Evolutionary conservation across 2,113 vertebrate genomes (phyloP).

Genomic region (Anolis sagrei): DNA sequence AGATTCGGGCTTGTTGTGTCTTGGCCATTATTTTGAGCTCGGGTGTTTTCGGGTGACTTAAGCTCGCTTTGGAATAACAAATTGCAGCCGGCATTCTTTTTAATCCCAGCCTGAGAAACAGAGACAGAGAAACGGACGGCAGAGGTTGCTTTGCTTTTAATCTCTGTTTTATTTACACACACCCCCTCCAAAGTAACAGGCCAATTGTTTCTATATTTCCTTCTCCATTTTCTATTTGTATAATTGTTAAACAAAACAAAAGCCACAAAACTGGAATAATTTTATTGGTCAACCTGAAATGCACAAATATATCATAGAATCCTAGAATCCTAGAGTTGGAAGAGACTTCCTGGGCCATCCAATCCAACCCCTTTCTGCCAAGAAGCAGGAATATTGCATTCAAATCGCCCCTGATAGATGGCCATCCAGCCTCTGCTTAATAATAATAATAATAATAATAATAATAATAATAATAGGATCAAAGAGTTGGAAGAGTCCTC

Average conservation of each 20-base stretch:
- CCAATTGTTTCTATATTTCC: slow-evolving; percentile 40
- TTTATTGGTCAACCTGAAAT: too few relatives aligned
- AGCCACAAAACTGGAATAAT: too few relatives aligned
- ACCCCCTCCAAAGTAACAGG: not conserved
- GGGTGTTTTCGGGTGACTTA: slow-evolving; percentile 38
- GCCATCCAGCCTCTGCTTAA: too few relatives aligned
- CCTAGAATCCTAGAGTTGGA: slow-evolving; percentile 17
- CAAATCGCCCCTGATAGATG: too few relatives aligned
- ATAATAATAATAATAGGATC: too few relatives aligned
- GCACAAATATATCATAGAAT: too few relatives aligned
- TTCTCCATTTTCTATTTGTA: slow-evolving; percentile 54
- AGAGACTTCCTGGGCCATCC: too few relatives aligned
- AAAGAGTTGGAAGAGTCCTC: too few relatives aligned
- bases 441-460: too few relatives aligned
- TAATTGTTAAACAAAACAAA: too few relatives aligned
- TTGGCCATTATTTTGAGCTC: slow-evolving; percentile 43
- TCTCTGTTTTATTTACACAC: slow-evolving; percentile 38
- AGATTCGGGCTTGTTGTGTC: slow-evolving; percentile 56
- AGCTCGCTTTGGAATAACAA: slow-evolving; percentile 18
- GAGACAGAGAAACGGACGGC: slow-evolving; percentile 17
- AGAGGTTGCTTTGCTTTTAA: slow-evolving; percentile 54
- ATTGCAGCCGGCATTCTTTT: slow-evolving; percentile 32
- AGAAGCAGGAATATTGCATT: too few relatives aligned
- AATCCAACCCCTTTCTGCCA: too few relatives aligned
- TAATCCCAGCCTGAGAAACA: slow-evolving; percentile 34